Evolutionary conservation across 2,113 vertebrate species (phyloP).

Genomic region (Arvicanthis niloticus): DNA sequence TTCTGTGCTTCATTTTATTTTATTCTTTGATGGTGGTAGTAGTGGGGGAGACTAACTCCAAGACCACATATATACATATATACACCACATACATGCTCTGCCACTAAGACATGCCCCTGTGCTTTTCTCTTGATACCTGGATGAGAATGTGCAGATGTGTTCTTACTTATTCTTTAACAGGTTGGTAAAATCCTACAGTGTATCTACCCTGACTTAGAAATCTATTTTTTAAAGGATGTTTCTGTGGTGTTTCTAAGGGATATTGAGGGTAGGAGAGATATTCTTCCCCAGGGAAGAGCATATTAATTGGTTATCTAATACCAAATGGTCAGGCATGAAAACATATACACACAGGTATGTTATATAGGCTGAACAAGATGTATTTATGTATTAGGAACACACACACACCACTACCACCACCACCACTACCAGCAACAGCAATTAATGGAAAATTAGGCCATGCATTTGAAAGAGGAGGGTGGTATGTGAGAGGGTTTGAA

Average conservation of each 20-base stretch:
- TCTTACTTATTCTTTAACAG: background rate
- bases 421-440: background rate
- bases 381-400: background rate
- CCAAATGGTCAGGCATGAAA: background rate
- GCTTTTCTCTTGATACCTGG: background rate
- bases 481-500: background rate
- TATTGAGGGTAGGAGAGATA: background rate
- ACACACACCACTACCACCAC: background rate
- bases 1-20: background rate
- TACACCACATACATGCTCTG: background rate
- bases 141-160: background rate
- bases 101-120: background rate
- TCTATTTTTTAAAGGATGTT: background rate
- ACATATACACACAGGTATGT: background rate
- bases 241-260: background rate
- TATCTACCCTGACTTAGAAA: background rate
- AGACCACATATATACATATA: background rate
- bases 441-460: background rate
- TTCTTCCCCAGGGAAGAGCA: background rate
- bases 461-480: background rate
- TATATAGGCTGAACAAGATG: background rate
- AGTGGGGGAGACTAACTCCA: background rate
- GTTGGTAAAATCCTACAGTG: background rate
- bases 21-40: background rate
- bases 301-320: background rate